Evolutionary conservation across 2,113 vertebrate species (phyloP).

Genomic region (Polypterus senegalus): DNA sequence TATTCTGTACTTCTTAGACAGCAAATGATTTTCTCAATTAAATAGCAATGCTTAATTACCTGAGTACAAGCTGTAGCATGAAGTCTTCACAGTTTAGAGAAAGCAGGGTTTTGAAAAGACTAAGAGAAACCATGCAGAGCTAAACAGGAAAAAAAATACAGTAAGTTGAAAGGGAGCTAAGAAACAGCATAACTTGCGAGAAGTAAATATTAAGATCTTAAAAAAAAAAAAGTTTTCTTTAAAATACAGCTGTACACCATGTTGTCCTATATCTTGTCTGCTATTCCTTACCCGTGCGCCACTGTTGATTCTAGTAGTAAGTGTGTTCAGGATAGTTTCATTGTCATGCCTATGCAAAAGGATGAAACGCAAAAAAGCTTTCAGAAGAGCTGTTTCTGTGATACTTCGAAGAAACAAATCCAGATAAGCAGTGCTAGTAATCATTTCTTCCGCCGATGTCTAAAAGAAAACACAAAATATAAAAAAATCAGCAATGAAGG

Average conservation of each 20-base stretch:
- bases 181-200: too few species aligned
- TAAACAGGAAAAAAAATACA: slow-evolving; percentile 24
- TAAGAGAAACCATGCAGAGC: slow-evolving; percentile 94
- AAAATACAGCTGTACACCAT: too few species aligned
- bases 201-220: too few species aligned
- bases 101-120: slow-evolving; percentile 87
- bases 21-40: too few species aligned
- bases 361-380: slow-evolving; percentile 87
- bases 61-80: slow-evolving; percentile 90
- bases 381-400: slow-evolving; percentile 75
- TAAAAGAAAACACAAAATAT: slow-evolving; percentile 21
- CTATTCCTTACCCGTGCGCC: slow-evolving; percentile 74
- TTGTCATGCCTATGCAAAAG: slow-evolving; percentile 83
- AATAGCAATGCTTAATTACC: slow-evolving; percentile 36
- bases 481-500: too few species aligned
- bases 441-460: slow-evolving; percentile 92
- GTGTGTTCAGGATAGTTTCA: slow-evolving; percentile 82
- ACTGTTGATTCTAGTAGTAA: slow-evolving; percentile 84
- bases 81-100: slow-evolving; percentile 90
- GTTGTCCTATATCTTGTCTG: not conserved
- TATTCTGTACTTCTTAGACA: too few species aligned
- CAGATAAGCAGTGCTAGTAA: slow-evolving; percentile 89
- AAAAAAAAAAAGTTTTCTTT: too few species aligned
- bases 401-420: slow-evolving; percentile 89
- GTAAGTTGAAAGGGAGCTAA: not conserved